Percentiles rank a stretch among this genome's conserved stretches.
These are phyloP conservation scores for Hormaphis cornu DNA, from an alignment of 1,140 invertebrate species.

Conservation along the genomic window DNA sequence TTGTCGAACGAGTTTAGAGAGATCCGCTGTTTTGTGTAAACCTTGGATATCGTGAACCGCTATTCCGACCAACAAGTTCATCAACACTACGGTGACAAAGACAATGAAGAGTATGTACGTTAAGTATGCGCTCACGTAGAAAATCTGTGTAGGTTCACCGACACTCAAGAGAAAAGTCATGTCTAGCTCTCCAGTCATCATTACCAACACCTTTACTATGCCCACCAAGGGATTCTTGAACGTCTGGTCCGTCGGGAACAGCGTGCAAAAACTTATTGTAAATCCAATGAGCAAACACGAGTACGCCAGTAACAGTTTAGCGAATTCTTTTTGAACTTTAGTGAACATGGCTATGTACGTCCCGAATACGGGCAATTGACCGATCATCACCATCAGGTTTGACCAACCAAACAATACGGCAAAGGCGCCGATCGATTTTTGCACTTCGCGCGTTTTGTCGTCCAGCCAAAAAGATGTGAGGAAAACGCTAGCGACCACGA, in stretches of 20 bases:
- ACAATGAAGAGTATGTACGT: slow-evolving; percentile 63
- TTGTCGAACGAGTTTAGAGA: slow-evolving; percentile 65
- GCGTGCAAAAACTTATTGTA: slow-evolving; percentile 74
- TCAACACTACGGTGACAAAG: slow-evolving; percentile 69
- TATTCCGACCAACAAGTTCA: slow-evolving; percentile 71
- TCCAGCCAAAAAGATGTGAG: slow-evolving; percentile 68
- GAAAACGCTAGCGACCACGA: slow-evolving; percentile 69
- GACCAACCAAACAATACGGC: slow-evolving; percentile 75
- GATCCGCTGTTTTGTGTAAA: slow-evolving; percentile 61
- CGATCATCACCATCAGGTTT: slow-evolving; percentile 78
- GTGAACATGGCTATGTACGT: slow-evolving; percentile 82
- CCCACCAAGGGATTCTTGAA: slow-evolving; percentile 69
- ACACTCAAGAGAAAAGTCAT: slow-evolving; percentile 57
- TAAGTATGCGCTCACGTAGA: slow-evolving; percentile 61
- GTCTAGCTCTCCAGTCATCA: slow-evolving; percentile 81
- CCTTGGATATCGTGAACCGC: slow-evolving; percentile 72
- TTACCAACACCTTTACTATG: slow-evolving; percentile 71
- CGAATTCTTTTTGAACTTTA: slow-evolving; percentile 72
- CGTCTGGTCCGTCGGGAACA: slow-evolving; percentile 68
- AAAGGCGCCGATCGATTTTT: slow-evolving; percentile 69
- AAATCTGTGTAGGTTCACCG: slow-evolving; percentile 50
- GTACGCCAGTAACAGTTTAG: slow-evolving; percentile 71
- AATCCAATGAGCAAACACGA: slow-evolving; percentile 74
- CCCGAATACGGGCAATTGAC: slow-evolving; percentile 71
- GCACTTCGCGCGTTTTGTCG: slow-evolving; percentile 66